Percentiles rank a stretch among this genome's conserved stretches.
phyloP scores from a whole-genome alignment of 2,888 invertebrate species.

The Salticus scenicus region DNA sequence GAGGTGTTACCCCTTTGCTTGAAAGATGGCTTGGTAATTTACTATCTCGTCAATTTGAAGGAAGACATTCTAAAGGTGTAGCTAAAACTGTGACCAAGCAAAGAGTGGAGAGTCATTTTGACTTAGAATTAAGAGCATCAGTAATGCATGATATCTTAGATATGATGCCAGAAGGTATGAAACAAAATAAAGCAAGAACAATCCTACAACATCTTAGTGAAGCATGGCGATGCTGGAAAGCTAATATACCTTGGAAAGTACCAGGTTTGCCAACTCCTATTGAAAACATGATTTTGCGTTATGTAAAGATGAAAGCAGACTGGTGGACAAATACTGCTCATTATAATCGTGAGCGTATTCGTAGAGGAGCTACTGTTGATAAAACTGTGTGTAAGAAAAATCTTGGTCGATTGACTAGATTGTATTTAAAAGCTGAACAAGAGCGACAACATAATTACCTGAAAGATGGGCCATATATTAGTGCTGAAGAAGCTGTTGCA shows the following conservation, averaged over 20 bases:
- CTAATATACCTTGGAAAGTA: constrained; percentile 99
- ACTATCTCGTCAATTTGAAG: constrained; percentile 98
- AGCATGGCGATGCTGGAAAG: constrained; percentile 99
- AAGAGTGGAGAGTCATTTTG: constrained; percentile 99
- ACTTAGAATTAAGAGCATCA: constrained; percentile 96
- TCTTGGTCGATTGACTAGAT: constrained; percentile 94
- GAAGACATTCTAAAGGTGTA: constrained; percentile 98
- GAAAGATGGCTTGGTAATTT: constrained; percentile 99
- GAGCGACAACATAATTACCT: constrained; percentile 99
- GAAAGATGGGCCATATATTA: constrained; percentile 99
- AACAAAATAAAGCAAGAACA: constrained; percentile 99
- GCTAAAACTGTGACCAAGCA: constrained; percentile 99
- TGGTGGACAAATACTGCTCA: constrained; percentile 99
- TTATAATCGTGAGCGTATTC: constrained; percentile 98
- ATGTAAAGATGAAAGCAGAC: constrained; percentile 99
- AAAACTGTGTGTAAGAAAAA: constrained; percentile 99
- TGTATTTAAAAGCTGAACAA: constrained; percentile 98
- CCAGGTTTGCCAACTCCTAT: constrained; percentile 99
- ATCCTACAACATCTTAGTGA: constrained; percentile 99
- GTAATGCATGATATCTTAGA: constrained; percentile 97
- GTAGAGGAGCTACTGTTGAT: constrained; percentile 99
- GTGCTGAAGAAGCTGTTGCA: constrained; percentile 99
- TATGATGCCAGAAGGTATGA: constrained; percentile 99
- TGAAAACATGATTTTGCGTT: constrained; percentile 99
- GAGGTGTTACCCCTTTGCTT: constrained; percentile 97